These are phyloP conservation scores for Cricetomys ansorgei DNA, from an alignment of 2,113 vertebrate species.

Conservation along the genomic window DNA sequence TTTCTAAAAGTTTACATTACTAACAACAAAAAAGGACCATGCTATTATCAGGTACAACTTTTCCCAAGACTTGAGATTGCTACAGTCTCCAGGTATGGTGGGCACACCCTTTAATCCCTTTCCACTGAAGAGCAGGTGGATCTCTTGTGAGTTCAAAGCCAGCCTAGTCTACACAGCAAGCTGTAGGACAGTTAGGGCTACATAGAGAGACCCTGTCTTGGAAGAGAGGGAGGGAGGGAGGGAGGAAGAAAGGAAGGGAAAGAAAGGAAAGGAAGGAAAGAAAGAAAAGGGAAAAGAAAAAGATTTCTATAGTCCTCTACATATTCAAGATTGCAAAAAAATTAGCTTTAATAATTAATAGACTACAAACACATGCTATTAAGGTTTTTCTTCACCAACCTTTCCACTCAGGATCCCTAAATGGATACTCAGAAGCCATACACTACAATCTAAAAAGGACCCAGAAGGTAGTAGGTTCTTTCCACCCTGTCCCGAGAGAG, in stretches of 20 bases:
- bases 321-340: constrained; percentile 46
- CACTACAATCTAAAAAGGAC: not conserved
- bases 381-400: constrained; percentile 43
- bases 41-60: not conserved
- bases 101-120: not conserved
- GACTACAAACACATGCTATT: constrained; percentile 38
- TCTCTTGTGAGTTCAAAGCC: not conserved
- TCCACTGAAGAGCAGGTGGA: not conserved
- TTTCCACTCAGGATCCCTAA: constrained; percentile 42
- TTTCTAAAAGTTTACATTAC: not conserved
- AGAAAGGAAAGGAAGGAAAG: not conserved
- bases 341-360: constrained; percentile 65
- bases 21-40: constrained; percentile 6
- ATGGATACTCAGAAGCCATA: not conserved
- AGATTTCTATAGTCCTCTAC: constrained; percentile 50
- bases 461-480: not conserved
- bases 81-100: not conserved
- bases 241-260: no score
- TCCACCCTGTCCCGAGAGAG: not conserved
- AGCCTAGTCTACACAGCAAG: not conserved
- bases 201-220: not conserved
- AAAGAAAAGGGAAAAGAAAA: not conserved
- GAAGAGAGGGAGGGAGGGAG: no score
- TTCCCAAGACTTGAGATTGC: not conserved
- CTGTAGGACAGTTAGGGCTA: not conserved